Evolutionary conservation across 2,113 vertebrate species (phyloP), one percentile per base, ranked within the genome.

Genomic region (Nansenia antarctica): DNA sequence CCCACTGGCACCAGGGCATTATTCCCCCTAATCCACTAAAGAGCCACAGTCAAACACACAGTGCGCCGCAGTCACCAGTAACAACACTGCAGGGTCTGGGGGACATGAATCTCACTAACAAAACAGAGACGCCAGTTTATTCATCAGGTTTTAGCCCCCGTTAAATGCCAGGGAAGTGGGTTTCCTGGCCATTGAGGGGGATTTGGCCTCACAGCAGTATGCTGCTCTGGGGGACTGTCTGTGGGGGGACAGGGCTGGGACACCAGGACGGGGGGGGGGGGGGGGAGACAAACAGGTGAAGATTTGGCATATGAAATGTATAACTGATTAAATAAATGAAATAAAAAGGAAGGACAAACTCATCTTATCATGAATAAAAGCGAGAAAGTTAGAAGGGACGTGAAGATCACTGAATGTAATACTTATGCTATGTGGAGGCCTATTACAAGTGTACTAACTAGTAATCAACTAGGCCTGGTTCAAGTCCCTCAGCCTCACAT

Each of bases 1-100:
- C 83, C 84, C 85, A 54, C 85, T 88, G 83, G 87, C 87, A 92
- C 87, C 89, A 86, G 82, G 1, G 74, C 85, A 85, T 88, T 91
- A 87, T 89, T 82, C 52, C 20, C 4, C 45, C 67, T 91, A 92
- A 92, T 92, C 89, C 81, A 73, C 81, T 79, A 84, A 79, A 82
- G 77, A 84, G 75, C 80, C 77, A 77, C 70, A 47, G 86, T 82
- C 82, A 78, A 83, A 87, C 85, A 85, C 73, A 69, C 79, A 73
- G 82, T 55, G 53, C 76, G 73, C 77, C 34, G 74, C 63, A 80
- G 82, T 80, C 86, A 79, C 77, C 80, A 80, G 74, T 78, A 71
- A 88, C 74, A 90, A 86, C 86, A 89, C 62, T 65, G 72, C 76
- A 74, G 64, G 76, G 82, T 69, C 72, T 82, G 73, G 34, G 60